Conservation (phyloP, 2,888 invertebrate genomes). For the Acleris cristana region DNA sequence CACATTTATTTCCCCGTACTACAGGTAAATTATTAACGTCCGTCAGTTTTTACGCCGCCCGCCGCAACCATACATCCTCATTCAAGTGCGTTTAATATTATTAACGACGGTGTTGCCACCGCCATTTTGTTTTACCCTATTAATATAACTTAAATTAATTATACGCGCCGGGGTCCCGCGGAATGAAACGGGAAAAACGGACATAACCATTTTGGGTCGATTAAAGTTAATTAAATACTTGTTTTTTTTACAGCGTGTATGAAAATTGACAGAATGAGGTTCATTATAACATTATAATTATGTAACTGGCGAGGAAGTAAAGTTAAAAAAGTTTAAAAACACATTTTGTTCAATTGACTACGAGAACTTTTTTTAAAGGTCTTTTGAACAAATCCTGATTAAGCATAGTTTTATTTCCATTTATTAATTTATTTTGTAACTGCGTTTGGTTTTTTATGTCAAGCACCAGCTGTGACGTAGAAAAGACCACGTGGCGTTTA, state of each 20-base stretch:
- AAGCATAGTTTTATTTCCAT: too few species aligned
- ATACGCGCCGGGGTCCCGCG: neutral
- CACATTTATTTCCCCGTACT: constrained; percentile 2
- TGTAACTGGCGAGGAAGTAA: too few species aligned
- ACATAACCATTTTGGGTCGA: neutral
- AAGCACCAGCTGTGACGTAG: too few species aligned
- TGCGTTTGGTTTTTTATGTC: too few species aligned
- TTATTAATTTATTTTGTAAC: too few species aligned
- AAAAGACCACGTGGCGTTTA: too few species aligned
- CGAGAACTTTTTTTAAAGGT: too few species aligned
- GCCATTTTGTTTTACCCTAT: constrained; percentile 27
- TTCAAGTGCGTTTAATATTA: constrained; percentile 46
- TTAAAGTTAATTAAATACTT: neutral
- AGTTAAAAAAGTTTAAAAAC: too few species aligned
- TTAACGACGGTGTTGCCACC: constrained; percentile 39
- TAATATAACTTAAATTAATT: constrained; percentile 36
- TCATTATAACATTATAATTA: too few species aligned
- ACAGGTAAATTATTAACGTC: constrained; percentile 25
- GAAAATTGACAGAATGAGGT: too few species aligned
- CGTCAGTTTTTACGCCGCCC: constrained; percentile 7
- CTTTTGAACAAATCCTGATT: too few species aligned
- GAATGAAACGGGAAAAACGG: constrained; percentile 7
- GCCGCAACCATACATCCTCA: constrained; percentile 39
- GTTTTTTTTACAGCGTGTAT: neutral
- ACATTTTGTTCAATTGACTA: too few species aligned